Conservation (phyloP, 2,888 invertebrate genomes). For the Cremastobaeus sp. region DNA sequence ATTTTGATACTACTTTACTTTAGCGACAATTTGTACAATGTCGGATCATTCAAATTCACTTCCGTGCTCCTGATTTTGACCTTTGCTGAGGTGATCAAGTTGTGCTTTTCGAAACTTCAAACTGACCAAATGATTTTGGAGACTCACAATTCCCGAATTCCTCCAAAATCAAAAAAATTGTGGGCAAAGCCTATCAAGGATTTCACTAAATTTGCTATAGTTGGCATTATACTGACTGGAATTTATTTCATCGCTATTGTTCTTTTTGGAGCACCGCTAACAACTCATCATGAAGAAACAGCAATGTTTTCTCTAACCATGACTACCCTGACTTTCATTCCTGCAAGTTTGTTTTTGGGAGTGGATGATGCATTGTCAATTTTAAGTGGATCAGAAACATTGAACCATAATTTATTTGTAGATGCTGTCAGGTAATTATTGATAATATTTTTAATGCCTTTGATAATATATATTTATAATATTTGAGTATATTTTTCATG, state of each 20-base stretch:
- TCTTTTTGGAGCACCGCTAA: conserved; percentile 84
- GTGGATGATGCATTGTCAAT: conserved; percentile 80
- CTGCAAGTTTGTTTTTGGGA: conserved; percentile 82
- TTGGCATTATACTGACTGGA: conserved; percentile 78
- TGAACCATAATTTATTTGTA: conserved; percentile 76
- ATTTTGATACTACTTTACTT: conserved; percentile 81
- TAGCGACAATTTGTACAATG: conserved; percentile 81
- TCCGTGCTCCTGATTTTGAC: conserved; percentile 75
- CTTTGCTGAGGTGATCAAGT: conserved; percentile 81
- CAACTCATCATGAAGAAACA: conserved; percentile 83
- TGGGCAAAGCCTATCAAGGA: conserved; percentile 79
- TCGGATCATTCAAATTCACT: conserved; percentile 80
- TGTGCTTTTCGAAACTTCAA: conserved; percentile 70
- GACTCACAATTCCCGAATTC: conserved; percentile 72
- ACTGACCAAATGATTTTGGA: conserved; percentile 65
- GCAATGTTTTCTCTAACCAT: conserved; percentile 83
- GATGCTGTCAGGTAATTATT: conserved; percentile 78
- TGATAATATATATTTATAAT: not conserved
- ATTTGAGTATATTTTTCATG: not conserved
- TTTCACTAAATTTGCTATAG: conserved; percentile 79
- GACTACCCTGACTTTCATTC: conserved; percentile 82
- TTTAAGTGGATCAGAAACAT: conserved; percentile 80
- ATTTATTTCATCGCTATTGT: conserved; percentile 82
- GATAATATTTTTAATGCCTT: conserved; percentile 1
- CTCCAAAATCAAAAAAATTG: conserved; percentile 76